Evolutionary conservation across 2,888 invertebrate genomes (phyloP).

Genomic region (Rhabditoides inermis): DNA sequence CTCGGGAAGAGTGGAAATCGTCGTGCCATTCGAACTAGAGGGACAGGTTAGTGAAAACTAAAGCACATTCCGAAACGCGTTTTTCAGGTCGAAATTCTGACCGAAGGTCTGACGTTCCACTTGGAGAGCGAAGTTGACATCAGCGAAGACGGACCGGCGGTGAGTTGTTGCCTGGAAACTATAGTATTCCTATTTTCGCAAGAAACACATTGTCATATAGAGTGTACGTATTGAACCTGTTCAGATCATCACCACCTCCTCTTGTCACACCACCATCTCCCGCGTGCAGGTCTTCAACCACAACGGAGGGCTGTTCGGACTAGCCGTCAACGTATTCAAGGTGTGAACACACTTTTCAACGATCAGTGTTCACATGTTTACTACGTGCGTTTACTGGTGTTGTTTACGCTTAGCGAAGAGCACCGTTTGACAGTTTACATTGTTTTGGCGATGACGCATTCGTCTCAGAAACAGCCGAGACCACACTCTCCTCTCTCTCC

Average conservation of each 20-base stretch:
- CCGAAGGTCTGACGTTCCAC: conserved; percentile 31
- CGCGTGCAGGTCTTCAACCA: conserved; percentile 33
- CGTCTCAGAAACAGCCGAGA: too few relatives aligned
- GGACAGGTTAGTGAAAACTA: too few relatives aligned
- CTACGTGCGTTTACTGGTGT: neutral
- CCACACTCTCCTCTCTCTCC: too few relatives aligned
- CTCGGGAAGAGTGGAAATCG: conserved; percentile 32
- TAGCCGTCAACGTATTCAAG: conserved; percentile 39
- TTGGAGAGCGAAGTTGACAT: conserved; percentile 14
- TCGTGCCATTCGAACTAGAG: conserved; percentile 35
- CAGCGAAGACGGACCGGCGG: neutral
- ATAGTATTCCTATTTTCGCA: conserved; percentile 6
- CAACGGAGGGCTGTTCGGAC: conserved; percentile 39
- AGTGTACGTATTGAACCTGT: neutral
- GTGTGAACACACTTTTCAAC: conserved; percentile 5
- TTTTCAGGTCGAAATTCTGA: conserved; percentile 38
- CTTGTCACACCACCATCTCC: conserved; percentile 25
- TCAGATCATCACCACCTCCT: conserved; percentile 13
- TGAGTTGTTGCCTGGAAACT: neutral
- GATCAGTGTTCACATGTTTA: too few relatives aligned
- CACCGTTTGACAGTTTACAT: too few relatives aligned
- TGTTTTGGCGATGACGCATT: too few relatives aligned
- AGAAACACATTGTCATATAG: neutral
- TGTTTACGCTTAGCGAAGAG: too few relatives aligned
- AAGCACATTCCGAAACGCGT: too few relatives aligned